Base-by-base conservation (phyloP, 2,797 vertebrate species). In the Sciurus vulgaris region DNA sequence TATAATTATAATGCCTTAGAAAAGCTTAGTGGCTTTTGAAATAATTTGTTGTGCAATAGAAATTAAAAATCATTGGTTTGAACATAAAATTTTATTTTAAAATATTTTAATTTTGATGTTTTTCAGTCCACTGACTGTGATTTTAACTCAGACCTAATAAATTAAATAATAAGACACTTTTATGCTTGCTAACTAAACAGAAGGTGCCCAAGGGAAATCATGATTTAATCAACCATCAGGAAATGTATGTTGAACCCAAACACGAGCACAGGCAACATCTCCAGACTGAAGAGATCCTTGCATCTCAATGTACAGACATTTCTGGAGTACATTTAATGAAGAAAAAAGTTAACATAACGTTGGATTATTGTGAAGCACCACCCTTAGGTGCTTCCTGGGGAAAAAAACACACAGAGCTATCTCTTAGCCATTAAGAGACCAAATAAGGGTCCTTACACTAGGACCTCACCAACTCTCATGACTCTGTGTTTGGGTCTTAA, bases 41-140 rank as follows among this genome's bases (percentile, higher is more conserved):
- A 72, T 81, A 51, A 92, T 47, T 90, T 85, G 24, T 38, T 44
- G 7, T 84, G 7, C 33, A 85, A 72, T 30, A 83, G 59, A 90
- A 84, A 90, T 84, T n/a, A 49, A 90, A 90, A 94, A 33, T 86
- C 83, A 93, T 76, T 95, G 47, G 13, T 67, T 90, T 78, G 54
- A 87, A 67, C 83, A 73, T 82, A 67, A 63, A 22, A 87, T 94
- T 90, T 89, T 85, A 9, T 69, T 56, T 41, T 67, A 95, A 76
- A 79, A 30, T 33, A 61, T 72, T 89, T 14, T 79, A 51, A 90
- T 73, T 82, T 28, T 77, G n/a, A n/a, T 61, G 49, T 86, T 93
- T 88, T 88, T 84, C 35, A 87, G 6, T 38, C 1, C 33, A 74
- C 26, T 81, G 15, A 83, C 63, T 82, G 30, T 13, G 70, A 35